Conservation (phyloP, 2,113 vertebrate species). For the Geococcyx californianus region DNA sequence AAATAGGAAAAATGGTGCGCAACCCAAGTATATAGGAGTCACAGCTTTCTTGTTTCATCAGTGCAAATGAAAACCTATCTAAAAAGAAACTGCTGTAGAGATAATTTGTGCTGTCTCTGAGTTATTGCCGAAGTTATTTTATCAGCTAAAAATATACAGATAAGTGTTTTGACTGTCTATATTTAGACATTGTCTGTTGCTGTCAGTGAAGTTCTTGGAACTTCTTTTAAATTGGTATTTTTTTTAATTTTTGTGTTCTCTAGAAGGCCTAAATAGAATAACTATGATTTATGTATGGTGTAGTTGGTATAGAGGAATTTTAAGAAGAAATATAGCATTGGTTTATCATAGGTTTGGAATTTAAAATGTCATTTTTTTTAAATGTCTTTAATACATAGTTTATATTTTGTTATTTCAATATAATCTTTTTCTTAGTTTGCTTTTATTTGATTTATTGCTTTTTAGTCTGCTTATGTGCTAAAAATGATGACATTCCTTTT, state of each 20-base stretch:
- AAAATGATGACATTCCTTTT: neutral
- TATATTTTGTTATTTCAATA: neutral
- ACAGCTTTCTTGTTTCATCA: neutral
- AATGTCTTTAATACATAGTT: neutral
- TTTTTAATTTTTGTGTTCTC: neutral
- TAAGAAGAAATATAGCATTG: neutral
- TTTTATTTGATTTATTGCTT: neutral
- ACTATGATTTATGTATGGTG: neutral
- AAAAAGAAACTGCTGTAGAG: neutral
- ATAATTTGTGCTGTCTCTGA: neutral
- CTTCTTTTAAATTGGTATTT: conserved; percentile 17
- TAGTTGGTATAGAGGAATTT: neutral
- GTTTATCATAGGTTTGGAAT: neutral
- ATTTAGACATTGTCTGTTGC: conserved; percentile 69
- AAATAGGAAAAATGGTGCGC: rapidly evolving
- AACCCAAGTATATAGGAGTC: neutral
- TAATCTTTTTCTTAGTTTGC: neutral
- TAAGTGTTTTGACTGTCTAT: conserved; percentile 74
- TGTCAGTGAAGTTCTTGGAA: conserved; percentile 58
- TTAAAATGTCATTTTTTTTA: neutral
- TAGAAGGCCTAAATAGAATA: neutral
- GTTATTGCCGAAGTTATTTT: conserved; percentile 16
- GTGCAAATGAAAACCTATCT: neutral
- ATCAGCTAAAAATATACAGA: conserved; percentile 64
- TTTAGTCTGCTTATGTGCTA: neutral